Percentiles rank a stretch among this genome's conserved stretches.
Evolutionary conservation across 2,113 vertebrate species (phyloP).

Genomic region (Sceloporus tristichus): DNA sequence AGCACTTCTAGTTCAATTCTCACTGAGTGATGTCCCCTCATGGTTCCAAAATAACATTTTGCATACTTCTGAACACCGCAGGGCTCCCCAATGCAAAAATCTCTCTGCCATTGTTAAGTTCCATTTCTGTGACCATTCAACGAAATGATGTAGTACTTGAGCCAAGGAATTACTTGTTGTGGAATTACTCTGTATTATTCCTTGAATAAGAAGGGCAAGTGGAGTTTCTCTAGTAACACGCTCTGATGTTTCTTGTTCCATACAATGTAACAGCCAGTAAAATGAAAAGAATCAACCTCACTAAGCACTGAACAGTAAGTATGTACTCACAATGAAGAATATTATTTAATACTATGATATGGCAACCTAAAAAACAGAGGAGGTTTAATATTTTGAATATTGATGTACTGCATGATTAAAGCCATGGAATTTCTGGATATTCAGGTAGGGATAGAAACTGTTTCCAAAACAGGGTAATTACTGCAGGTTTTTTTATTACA

Average conservation of each 20-base stretch:
- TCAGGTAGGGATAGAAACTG: not conserved
- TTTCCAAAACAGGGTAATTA: not conserved
- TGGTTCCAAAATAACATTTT: not conserved
- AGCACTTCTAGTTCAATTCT: not conserved
- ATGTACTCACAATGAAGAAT: not conserved
- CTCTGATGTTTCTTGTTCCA: not conserved
- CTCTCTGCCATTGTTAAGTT: not conserved
- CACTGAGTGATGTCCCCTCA: not conserved
- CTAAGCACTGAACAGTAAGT: not conserved
- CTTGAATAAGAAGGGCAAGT: not conserved
- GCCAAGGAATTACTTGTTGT: not conserved
- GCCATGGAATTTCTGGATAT: not conserved
- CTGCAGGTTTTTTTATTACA: not conserved
- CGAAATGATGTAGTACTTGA: not conserved
- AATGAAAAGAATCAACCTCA: not conserved
- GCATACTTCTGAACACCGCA: not conserved
- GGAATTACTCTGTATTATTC: not conserved
- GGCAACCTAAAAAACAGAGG: not conserved
- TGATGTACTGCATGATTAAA: constrained; percentile 2
- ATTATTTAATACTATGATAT: not conserved
- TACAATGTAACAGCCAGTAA: not conserved
- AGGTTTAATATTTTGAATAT: not conserved
- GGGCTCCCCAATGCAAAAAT: not conserved
- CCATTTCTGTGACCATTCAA: not conserved
- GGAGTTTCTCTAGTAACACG: not conserved